Base-by-base conservation (phyloP, 1,140 invertebrate species). In the Mamestra configurata region DNA sequence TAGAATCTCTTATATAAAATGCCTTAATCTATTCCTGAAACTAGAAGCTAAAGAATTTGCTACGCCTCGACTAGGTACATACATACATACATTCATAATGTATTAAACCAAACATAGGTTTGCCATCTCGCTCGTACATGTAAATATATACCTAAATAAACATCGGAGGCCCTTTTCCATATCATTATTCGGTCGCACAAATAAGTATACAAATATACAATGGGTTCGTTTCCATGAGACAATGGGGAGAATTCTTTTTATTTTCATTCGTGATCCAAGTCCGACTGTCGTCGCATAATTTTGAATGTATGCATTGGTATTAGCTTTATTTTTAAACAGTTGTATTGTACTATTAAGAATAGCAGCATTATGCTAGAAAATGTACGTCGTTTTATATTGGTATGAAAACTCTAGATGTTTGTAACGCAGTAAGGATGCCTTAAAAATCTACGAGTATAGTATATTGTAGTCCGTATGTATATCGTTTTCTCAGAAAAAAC, bases 161-260 rank as follows among this genome's bases (percentile, higher is more conserved):
- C 64, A 68, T 49, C 37, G 20, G 15, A 43, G 11, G 35, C 64
- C 49, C 73, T 64, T 76, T 76, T 76, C 55, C 73, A 76, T 76
- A 64, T 76, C 57, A 76, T 76, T 76, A 64, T 76, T 76, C 55
- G 24, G 40, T 43, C 49, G 73, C 87, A 88, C 87, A 89, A 88
- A 88, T 89, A 88, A 89, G 84, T 79, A 83, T 84, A 81, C 76
- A 85, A 8, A 89, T 84, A 90, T 76, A 40, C 37, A 49, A 64
- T 49, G 55, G 72, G 7, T 46, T 6, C 72, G 37, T 31, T 43
- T 2, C 73, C 57, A 76, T 49, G 40, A 87, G 86, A 89, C 89
- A 90, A 90, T 90, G 87, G 72, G 20, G 18, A n/a, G 18, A 18
- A 10, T 15, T 76, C 40, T n/a, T 75, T 75, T 76, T 76, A 64